Conservation (phyloP, 2,888 invertebrate genomes). For the Acanthosepion pharaonis region DNA sequence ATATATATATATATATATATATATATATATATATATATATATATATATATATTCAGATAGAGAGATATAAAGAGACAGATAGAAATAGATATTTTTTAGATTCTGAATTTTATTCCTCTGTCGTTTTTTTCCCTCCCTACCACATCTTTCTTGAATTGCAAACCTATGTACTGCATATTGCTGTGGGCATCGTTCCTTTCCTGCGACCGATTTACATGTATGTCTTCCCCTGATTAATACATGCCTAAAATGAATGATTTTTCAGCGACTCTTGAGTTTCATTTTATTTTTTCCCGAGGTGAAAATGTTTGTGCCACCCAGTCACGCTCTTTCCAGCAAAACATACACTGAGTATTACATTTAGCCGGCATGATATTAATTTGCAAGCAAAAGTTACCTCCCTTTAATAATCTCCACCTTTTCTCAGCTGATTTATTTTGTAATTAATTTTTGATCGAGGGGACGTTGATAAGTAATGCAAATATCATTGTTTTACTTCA, state of each 20-base stretch:
- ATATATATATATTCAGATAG: not conserved
- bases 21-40: no score
- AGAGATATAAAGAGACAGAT: not conserved
- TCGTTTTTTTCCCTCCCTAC: not conserved
- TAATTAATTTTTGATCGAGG: slow-evolving; percentile 4
- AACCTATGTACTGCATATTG: not conserved
- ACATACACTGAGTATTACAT: not conserved
- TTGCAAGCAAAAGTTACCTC: not conserved
- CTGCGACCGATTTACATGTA: not conserved
- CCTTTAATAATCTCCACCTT: not conserved
- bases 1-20: no score
- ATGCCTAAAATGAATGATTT: slow-evolving; percentile 21
- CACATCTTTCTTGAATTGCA: not conserved
- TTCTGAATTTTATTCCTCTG: not conserved
- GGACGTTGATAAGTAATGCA: slow-evolving; percentile 21
- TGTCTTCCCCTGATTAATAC: slow-evolving; percentile 21
- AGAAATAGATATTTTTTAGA: not conserved
- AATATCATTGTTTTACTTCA: not conserved
- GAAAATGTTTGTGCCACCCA: not conserved
- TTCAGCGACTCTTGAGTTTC: not conserved
- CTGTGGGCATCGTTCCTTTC: not conserved
- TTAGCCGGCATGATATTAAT: not conserved
- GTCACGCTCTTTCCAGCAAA: not conserved
- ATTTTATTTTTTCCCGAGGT: slow-evolving; percentile 17
- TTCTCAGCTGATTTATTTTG: not conserved